Evolutionary conservation across 2,797 vertebrate genomes (phyloP).

Genomic region (Tokudaia muenninki): DNA sequence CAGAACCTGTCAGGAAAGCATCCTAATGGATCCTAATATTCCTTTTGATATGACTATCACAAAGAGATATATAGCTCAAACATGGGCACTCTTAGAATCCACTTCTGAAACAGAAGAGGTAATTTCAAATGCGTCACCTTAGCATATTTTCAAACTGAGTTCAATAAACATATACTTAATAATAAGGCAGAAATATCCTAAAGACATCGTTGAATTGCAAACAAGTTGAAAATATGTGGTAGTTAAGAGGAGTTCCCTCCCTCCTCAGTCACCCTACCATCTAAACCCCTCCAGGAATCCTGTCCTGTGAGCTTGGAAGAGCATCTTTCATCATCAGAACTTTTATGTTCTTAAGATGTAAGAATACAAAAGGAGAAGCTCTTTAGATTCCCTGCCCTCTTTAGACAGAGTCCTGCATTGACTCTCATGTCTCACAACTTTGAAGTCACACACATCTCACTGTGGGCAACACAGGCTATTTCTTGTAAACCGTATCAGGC

Average conservation of each 20-base stretch:
- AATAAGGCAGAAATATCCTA: constrained; percentile 3
- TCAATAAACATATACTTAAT: constrained; percentile 34
- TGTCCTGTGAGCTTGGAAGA: not conserved
- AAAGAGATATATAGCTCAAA: constrained; percentile 54
- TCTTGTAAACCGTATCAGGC: not conserved
- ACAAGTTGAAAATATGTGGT: not conserved
- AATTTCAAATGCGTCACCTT: constrained; percentile 46
- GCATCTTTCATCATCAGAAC: constrained; percentile 34
- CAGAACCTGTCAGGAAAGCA: constrained; percentile 1
- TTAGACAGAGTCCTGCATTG: not conserved
- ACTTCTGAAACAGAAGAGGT: constrained; percentile 50
- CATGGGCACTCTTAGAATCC: not conserved
- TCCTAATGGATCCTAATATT: not conserved
- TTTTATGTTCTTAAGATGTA: constrained; percentile 30
- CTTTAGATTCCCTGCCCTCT: not conserved
- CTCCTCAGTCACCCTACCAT: not conserved
- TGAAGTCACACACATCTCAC: not conserved
- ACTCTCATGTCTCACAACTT: not conserved
- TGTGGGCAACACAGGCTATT: not conserved
- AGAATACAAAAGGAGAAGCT: constrained; percentile 14
- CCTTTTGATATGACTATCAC: constrained; percentile 15
- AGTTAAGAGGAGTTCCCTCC: not conserved
- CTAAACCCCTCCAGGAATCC: not conserved
- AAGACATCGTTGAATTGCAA: not conserved
- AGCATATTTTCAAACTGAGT: constrained; percentile 11